Base-by-base conservation (phyloP, 2,113 vertebrate species). In the Catharus minimus region DNA sequence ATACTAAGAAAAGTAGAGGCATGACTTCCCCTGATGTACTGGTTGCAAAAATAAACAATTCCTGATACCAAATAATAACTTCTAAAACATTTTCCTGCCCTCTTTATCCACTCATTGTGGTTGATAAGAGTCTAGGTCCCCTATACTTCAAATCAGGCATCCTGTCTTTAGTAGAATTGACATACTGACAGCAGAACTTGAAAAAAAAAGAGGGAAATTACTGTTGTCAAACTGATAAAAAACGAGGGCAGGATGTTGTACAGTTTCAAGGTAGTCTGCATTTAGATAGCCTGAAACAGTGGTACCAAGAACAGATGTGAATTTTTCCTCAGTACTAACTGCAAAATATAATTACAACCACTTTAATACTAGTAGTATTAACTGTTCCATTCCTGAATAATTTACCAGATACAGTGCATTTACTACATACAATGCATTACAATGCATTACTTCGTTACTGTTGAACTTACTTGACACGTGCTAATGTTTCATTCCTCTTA, bases 201-300 rank as follows among this genome's bases (percentile, higher is more conserved):
- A 61, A 67, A 72, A 67, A 50, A 86, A 76, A 80, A 90, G 94
- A 79, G 39, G 64, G 68, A 93, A 92, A 95, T 87, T 30, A 53
- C 21, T 72, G 27, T 83, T 79, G 32, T 90, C 58, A 43, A 26
- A 44, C 57, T 83, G 76, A 57, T 71, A 33, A 76, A 90, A 87
- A 80, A 50, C 3, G 28, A 82, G 75, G 53, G 33, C 58, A 75
- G 49, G 69, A 83, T 61, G 68, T 41, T 83, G 66, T 52, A 68
- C n/a, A 72, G 28, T 84, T 95, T 91, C 60, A 92, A 90, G 43
- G 38, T 67, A 60, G 44, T 88, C 76, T 92, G 46, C 55, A 68
- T 86, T 96, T 95, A 92, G 67, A 61, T 44, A 16, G 27, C 23
- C 44, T 78, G 50, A 57, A 90, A 90, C 20, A 33, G 53, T 44